phyloP scores from a whole-genome alignment of 1,140 invertebrate species.

The Triops longicaudatus region DNA sequence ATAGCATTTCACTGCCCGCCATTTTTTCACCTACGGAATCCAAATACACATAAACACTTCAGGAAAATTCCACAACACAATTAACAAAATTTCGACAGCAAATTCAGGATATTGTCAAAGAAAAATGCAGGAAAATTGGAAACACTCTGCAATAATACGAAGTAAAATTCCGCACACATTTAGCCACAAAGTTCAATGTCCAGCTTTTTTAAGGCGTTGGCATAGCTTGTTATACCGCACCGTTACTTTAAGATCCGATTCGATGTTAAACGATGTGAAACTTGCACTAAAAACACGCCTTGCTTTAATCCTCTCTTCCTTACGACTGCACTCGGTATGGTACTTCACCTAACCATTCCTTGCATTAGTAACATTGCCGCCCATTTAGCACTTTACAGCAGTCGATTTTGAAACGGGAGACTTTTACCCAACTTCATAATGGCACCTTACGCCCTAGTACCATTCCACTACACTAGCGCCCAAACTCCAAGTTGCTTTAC shows the following conservation, averaged over 20 bases:
- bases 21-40: background rate
- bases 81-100: no score
- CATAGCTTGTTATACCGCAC: background rate
- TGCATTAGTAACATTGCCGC: background rate
- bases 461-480: background rate
- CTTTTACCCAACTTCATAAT: background rate
- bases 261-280: background rate
- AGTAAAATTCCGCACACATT: no score
- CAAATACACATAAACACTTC: background rate
- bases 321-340: background rate
- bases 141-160: no score
- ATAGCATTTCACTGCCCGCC: background rate
- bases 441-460: background rate
- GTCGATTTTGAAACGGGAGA: background rate
- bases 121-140: no score
- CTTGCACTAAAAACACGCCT: background rate
- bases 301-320: background rate
- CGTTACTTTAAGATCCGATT: background rate
- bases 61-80: background rate
- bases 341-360: background rate
- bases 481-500: background rate
- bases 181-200: background rate
- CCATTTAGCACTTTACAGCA: background rate
- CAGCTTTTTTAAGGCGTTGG: background rate
- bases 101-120: no score